Evolutionary conservation across 2,888 invertebrate genomes (phyloP), one percentile per base, ranked within the genome.

Genomic region (Bhutanitis thaidina): DNA sequence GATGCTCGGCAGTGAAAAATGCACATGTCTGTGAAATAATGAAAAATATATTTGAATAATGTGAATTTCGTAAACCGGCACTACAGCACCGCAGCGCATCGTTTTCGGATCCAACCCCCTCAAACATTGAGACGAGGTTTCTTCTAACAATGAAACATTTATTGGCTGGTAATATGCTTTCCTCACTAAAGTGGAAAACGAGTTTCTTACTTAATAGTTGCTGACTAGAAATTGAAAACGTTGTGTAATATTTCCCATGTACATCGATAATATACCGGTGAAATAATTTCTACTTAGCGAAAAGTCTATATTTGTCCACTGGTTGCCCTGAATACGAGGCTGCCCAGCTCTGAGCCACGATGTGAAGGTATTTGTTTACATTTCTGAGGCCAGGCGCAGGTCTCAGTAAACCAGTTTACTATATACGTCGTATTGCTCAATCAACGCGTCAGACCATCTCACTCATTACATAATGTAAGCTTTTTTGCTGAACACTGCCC

Each of bases 401-500:
- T 63, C 70, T 58, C 39, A 49, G 36, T 67, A 57, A 32, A 56
- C 58, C 74, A 71, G 76, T 65, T 66, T 54, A 52, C 57, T 50
- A 40, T 46, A 25, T 49, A 43, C 40, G 62, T 55, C 54, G 62
- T 59, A 67, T 79, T 80, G 67, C 80, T 67, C 72, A 80, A 82
- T 77, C 64, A 54, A 59, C 52, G 58, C 54, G 58, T 61, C 57
- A 65, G 66, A 67, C 69, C 75, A 71, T 74, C 69, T 65, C 63
- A 57, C 54, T 59, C 51, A 64, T 78, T 80, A 70, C 78, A 71
- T 72, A 77, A 82, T 68, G 60, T 63, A 64, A 66, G 69, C 62
- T 76, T 75, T 81, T 82, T 79, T 76, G 77, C 79, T 63, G 67
- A 71, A 72, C 69, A 66, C 72, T 69, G 65, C 75, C 77, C 74